Conservation (phyloP, 2,797 vertebrate genomes). For the Enteromius trimaculatus region DNA sequence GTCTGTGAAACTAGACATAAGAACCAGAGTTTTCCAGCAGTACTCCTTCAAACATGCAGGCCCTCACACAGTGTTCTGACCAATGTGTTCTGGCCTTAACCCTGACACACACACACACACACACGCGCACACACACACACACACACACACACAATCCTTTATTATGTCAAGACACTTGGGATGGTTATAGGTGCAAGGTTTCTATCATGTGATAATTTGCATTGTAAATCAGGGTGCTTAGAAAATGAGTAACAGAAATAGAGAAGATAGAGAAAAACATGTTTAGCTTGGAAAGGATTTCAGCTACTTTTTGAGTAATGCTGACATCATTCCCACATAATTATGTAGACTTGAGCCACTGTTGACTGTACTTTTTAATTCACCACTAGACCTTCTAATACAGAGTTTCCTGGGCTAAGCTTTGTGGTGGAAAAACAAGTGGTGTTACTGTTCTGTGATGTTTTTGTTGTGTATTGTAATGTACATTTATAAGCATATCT, state of each 20-base stretch:
- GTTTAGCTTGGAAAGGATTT: conserved; percentile 4
- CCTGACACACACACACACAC: conserved; percentile 19
- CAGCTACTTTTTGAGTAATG: not conserved
- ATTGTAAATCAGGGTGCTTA: not conserved
- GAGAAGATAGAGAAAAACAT: not conserved
- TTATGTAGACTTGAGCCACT: not conserved
- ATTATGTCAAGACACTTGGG: conserved; percentile 43
- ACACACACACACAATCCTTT: conserved; percentile 10
- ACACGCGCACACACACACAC: conserved; percentile 15
- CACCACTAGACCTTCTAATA: not conserved
- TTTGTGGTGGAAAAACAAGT: not conserved
- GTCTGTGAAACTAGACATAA: conserved; percentile 38
- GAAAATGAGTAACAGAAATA: not conserved
- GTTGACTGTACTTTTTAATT: not conserved
- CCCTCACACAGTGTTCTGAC: conserved; percentile 58
- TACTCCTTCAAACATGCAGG: conserved; percentile 20
- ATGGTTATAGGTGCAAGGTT: conserved; percentile 20
- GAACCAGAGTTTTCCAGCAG: conserved; percentile 33
- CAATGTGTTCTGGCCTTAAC: conserved; percentile 35
- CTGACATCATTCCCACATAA: conserved; percentile 8
- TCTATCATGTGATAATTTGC: conserved; percentile 42
- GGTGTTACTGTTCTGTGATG: not conserved
- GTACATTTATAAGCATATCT: not conserved
- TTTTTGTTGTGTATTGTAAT: not conserved
- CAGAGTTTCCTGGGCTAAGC: not conserved